Percentiles rank a stretch among this genome's conserved stretches.
phyloP scores from a whole-genome alignment of 2,888 invertebrate species.

The Cosmia pyralina region DNA sequence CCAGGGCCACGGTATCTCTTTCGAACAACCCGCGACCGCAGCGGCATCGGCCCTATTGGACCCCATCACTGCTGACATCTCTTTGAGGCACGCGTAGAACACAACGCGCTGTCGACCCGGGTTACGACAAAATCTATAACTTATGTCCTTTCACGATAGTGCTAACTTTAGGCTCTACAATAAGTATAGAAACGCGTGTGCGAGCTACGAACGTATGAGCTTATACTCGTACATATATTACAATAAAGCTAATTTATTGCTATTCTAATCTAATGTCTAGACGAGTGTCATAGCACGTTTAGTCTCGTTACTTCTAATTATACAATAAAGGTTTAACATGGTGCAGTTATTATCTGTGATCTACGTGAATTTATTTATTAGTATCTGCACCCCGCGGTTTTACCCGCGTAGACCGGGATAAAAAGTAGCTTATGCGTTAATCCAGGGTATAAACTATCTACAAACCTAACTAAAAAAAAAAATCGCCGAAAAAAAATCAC shows the following conservation, averaged over 20 bases:
- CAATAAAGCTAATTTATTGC: conserved; percentile 43
- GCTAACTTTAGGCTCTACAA: not conserved
- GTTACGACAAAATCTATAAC: not conserved
- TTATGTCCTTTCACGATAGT: not conserved
- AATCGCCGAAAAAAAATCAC: too few relatives aligned
- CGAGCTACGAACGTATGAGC: conserved; percentile 6
- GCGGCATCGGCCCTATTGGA: too few relatives aligned
- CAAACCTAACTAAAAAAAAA: too few relatives aligned
- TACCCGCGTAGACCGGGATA: too few relatives aligned
- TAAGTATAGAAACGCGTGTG: conserved; percentile 28
- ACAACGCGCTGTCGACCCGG: too few relatives aligned
- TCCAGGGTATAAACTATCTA: too few relatives aligned
- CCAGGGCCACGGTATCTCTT: too few relatives aligned
- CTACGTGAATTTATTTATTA: conserved; percentile 15
- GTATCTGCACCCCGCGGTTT: too few relatives aligned
- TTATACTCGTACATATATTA: conserved; percentile 31
- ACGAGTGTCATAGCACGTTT: conserved; percentile 33
- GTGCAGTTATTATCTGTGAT: conserved; percentile 29
- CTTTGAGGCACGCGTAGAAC: too few relatives aligned
- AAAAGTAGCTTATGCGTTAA: too few relatives aligned
- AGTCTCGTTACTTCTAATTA: conserved; percentile 46
- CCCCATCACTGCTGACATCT: too few relatives aligned
- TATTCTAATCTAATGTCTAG: conserved; percentile 46
- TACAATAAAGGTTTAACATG: conserved; percentile 30
- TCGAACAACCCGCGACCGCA: too few relatives aligned